Evolutionary conservation across 2,113 vertebrate species (phyloP).

Genomic region (Equus przewalskii): DNA sequence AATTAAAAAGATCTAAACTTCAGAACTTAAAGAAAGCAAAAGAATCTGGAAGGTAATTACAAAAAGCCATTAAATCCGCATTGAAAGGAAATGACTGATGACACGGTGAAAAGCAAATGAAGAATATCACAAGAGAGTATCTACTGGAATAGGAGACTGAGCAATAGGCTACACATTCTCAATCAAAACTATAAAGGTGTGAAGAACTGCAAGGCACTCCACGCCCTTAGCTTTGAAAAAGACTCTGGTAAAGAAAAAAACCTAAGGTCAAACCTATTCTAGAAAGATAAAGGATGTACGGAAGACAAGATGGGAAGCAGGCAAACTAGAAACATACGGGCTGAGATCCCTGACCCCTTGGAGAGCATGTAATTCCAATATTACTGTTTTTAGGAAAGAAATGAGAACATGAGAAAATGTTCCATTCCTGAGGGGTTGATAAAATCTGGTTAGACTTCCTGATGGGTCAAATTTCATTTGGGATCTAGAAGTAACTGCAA

Average conservation of each 20-base stretch:
- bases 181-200: background rate
- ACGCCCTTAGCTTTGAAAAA: background rate
- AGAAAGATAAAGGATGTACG: background rate
- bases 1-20: constrained; percentile 22
- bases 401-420: background rate
- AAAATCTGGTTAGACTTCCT: background rate
- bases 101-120: background rate
- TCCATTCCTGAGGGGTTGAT: background rate
- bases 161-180: background rate
- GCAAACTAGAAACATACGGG: background rate
- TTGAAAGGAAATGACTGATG: background rate
- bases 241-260: background rate
- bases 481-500: background rate
- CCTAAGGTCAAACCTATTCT: background rate
- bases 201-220: background rate
- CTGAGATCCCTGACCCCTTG: too few relatives aligned
- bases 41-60: background rate
- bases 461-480: background rate
- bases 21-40: constrained; percentile 23
- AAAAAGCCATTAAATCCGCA: background rate
- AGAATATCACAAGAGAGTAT: background rate
- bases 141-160: background rate
- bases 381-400: background rate
- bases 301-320: background rate
- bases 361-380: background rate